A percentile compares a stretch with the other conserved stretches of the same genome.
These are phyloP conservation scores for Dolichallabes microphthalmus DNA, from an alignment of 2,113 vertebrate species.

Conservation along the genomic window DNA sequence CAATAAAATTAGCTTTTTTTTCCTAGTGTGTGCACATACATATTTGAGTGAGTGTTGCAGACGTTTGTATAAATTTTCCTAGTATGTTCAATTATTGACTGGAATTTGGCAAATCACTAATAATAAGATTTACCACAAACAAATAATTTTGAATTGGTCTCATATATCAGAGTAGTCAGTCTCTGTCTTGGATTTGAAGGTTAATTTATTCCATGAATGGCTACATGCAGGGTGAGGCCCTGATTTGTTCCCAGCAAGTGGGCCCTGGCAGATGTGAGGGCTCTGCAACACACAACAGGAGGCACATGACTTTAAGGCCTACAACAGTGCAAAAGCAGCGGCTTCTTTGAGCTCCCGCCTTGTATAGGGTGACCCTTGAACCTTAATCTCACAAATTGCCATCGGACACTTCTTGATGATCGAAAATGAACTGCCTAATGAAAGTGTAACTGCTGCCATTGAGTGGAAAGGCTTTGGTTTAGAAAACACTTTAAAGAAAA, in stretches of 20 bases:
- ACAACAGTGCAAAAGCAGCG: constrained; percentile 58
- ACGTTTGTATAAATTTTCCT: background rate
- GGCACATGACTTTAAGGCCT: constrained; percentile 42
- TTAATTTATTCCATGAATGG: constrained; percentile 40
- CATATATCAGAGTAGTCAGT: constrained; percentile 32
- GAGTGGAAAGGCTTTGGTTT: constrained; percentile 42
- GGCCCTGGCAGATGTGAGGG: constrained; percentile 60
- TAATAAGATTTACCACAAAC: background rate
- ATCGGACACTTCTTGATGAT: constrained; percentile 55
- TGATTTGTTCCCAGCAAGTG: constrained; percentile 34
- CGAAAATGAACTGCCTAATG: constrained; percentile 63
- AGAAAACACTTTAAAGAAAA: background rate
- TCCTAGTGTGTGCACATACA: background rate
- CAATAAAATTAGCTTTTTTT: background rate
- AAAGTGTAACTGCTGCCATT: constrained; percentile 54
- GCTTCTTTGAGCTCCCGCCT: constrained; percentile 59
- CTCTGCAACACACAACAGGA: constrained; percentile 53
- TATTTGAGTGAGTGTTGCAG: background rate
- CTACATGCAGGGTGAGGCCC: constrained; percentile 21
- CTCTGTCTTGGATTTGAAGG: constrained; percentile 6
- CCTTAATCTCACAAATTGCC: constrained; percentile 55
- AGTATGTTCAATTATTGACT: background rate
- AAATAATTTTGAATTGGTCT: background rate
- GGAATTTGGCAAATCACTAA: background rate
- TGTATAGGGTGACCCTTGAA: constrained; percentile 60